Percentiles rank a stretch among this genome's conserved stretches.
Evolutionary conservation across 64 coral and sea anemone genomes (phyloP).

Genomic region (Cladopsammia gracilis): DNA sequence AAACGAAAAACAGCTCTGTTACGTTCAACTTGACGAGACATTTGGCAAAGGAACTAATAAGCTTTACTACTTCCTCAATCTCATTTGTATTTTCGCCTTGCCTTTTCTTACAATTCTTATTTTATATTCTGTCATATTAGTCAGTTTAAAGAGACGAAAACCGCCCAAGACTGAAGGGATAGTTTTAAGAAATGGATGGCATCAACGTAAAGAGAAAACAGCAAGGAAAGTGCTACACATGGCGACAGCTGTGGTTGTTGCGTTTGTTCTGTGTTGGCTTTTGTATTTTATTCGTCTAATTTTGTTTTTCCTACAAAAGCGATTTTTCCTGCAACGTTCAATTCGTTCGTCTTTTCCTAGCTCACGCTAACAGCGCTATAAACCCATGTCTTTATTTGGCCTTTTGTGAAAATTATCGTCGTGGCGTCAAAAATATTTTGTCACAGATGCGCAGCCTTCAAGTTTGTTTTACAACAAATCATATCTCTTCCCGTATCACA

Average conservation of each 20-base stretch:
- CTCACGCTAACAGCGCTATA: constrained; percentile 71
- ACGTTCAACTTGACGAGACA: neutral
- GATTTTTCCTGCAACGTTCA: constrained; percentile 59
- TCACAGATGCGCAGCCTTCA: neutral
- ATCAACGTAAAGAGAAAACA: neutral
- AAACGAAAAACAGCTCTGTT: neutral
- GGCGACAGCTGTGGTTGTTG: constrained; percentile 66
- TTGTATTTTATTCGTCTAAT: constrained; percentile 79
- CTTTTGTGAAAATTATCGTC: constrained; percentile 74
- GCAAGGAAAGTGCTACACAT: constrained; percentile 60
- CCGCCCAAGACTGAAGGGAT: too few relatives aligned
- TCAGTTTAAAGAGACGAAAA: neutral
- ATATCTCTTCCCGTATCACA: too few relatives aligned
- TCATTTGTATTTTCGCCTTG: neutral
- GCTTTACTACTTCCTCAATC: neutral
- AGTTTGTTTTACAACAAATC: too few relatives aligned
- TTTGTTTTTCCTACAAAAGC: constrained; percentile 63
- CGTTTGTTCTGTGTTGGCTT: constrained; percentile 78
- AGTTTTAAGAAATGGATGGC: neutral
- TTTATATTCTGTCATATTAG: neutral
- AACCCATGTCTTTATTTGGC: constrained; percentile 73
- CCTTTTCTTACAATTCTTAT: neutral
- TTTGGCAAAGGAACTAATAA: neutral
- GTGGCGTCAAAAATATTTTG: constrained; percentile 10
- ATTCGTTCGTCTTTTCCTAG: constrained; percentile 47